These are phyloP conservation scores for Cephalopterus ornatus DNA, from an alignment of 2,113 vertebrate species.

Conservation along the genomic window DNA sequence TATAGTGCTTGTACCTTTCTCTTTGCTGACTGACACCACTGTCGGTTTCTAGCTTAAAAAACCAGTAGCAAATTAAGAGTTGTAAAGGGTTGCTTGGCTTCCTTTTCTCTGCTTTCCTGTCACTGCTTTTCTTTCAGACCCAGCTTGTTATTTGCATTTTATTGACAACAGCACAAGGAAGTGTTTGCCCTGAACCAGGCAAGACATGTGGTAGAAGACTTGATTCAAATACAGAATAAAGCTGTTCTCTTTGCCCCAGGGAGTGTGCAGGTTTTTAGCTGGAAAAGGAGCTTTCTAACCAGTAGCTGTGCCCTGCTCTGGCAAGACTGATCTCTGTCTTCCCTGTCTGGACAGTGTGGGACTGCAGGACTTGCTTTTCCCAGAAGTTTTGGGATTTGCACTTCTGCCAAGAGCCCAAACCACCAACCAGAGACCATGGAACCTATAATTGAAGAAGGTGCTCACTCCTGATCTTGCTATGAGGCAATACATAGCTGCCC, in stretches of 20 bases:
- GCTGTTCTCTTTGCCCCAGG: neutral
- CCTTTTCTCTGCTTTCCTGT: neutral
- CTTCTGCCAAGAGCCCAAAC: neutral
- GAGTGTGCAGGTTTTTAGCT: neutral
- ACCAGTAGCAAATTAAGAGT: neutral
- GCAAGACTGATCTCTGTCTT: neutral
- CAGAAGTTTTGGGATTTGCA: neutral
- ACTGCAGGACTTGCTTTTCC: neutral
- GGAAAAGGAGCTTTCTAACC: neutral
- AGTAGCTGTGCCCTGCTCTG: neutral
- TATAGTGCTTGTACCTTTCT: neutral
- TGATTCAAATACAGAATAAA: neutral
- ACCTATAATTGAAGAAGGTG: neutral
- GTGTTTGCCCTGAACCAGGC: neutral
- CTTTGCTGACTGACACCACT: neutral
- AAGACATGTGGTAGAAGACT: fast-evolving
- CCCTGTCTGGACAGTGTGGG: neutral
- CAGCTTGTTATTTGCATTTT: neutral
- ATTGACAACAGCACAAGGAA: neutral
- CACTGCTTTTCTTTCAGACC: neutral
- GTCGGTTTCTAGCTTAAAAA: neutral
- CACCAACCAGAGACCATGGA: fast-evolving
- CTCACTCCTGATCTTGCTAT: neutral
- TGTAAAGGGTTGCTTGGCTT: neutral
- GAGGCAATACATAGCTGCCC: neutral